A percentile compares a stretch with the other conserved stretches of the same genome.
Conservation (phyloP, 2,888 invertebrate genomes). For the Tortrix viridana region DNA sequence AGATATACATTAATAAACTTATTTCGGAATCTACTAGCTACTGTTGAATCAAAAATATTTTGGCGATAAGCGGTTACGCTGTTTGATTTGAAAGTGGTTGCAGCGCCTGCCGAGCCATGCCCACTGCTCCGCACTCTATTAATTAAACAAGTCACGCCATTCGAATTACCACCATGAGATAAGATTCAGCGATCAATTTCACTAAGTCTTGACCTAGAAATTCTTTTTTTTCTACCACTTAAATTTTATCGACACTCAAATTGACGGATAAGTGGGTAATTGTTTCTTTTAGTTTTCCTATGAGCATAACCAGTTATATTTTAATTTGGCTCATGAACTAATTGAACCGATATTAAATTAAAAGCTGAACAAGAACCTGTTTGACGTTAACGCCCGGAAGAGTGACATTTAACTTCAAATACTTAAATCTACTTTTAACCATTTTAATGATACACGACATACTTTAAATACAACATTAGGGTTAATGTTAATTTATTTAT, state of each 20-base stretch:
- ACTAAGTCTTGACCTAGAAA: conserved; percentile 19
- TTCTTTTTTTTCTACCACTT: conserved; percentile 12
- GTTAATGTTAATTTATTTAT: too few relatives aligned
- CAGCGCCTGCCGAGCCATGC: background rate
- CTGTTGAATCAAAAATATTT: background rate
- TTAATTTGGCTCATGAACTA: conserved; percentile 1
- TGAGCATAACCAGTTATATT: background rate
- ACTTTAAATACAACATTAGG: background rate
- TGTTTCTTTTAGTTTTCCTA: background rate
- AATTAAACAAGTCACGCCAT: conserved; percentile 22
- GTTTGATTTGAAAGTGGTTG: conserved; percentile 19
- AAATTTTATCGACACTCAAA: conserved; percentile 8
- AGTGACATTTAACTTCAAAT: conserved; percentile 1
- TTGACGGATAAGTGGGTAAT: background rate
- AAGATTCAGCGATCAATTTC: conserved; percentile 19
- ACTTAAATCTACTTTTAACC: background rate
- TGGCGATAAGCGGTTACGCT: background rate
- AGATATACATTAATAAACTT: conserved; percentile 25
- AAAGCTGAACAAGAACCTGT: background rate
- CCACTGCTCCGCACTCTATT: background rate
- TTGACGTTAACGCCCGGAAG: conserved; percentile 12
- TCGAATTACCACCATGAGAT: conserved; percentile 1
- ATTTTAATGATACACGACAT: background rate
- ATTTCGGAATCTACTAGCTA: background rate
- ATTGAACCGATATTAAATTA: conserved; percentile 6